Conservation (phyloP, 2,797 vertebrate genomes). For the Pangasius djambal region DNA sequence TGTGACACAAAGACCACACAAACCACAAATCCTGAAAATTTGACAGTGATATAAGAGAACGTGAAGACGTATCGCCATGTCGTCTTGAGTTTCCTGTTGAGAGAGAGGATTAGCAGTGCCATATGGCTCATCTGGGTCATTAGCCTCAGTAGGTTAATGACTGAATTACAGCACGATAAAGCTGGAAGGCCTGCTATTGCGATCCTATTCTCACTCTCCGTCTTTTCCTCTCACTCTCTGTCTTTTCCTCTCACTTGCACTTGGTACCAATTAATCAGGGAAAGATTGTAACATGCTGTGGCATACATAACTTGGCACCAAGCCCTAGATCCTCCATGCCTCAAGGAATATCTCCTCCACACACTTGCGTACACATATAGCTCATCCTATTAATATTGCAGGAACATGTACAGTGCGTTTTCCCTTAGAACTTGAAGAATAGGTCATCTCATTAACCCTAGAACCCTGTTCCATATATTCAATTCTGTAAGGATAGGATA, state of each 20-base stretch:
- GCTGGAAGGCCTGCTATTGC: constrained; percentile 22
- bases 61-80: constrained; percentile 13
- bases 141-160: constrained; percentile 46
- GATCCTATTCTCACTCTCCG: not conserved
- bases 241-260: not conserved
- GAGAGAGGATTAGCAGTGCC: constrained; percentile 34
- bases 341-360: constrained; percentile 36
- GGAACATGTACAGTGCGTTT: constrained; percentile 42
- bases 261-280: constrained; percentile 16
- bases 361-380: constrained; percentile 9
- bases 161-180: constrained; percentile 45
- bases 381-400: constrained; percentile 49
- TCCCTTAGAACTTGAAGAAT: constrained; percentile 37
- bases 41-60: constrained; percentile 38
- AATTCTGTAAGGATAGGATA: constrained; percentile 65
- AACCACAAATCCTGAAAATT: not conserved
- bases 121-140: constrained; percentile 53
- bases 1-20: not conserved
- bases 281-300: constrained; percentile 53
- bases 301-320: constrained; percentile 50
- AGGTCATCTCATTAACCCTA: constrained; percentile 44
- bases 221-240: not conserved
- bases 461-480: constrained; percentile 54
- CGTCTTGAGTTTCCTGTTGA: constrained; percentile 34
- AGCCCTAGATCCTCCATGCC: constrained; percentile 49